A percentile compares a stretch with the other conserved stretches of the same genome.
Evolutionary conservation across 2,113 vertebrate species (phyloP).

Genomic region (Syrmaticus mikado): DNA sequence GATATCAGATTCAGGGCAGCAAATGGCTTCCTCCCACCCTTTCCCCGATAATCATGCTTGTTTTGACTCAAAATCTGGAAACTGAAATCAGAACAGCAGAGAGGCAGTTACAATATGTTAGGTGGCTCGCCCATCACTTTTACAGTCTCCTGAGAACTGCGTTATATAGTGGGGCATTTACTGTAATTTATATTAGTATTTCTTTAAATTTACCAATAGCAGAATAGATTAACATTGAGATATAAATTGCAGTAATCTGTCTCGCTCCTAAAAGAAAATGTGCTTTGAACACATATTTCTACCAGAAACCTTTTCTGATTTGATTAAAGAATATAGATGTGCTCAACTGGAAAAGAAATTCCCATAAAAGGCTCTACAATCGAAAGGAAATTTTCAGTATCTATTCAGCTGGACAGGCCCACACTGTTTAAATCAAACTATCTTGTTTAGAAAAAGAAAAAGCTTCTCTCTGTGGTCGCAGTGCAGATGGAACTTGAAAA

Average conservation of each 20-base stretch:
- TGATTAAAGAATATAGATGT: slow-evolving; percentile 5
- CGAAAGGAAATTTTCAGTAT: slow-evolving; percentile 58
- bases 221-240: background rate
- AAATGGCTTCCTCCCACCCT: background rate
- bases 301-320: slow-evolving; percentile 11
- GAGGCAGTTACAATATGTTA: slow-evolving; percentile 8
- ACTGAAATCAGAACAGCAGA: slow-evolving; percentile 43
- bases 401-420: slow-evolving; percentile 29
- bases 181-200: slow-evolving; percentile 13
- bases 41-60: slow-evolving; percentile 23
- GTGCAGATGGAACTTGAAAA: background rate
- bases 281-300: background rate
- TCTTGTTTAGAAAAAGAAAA: slow-evolving; percentile 11
- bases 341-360: slow-evolving; percentile 20
- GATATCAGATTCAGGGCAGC: slow-evolving; percentile 14
- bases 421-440: slow-evolving; percentile 48
- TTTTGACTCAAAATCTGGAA: slow-evolving; percentile 40
- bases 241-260: slow-evolving; percentile 15
- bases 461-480: background rate
- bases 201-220: slow-evolving; percentile 1
- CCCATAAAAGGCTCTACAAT: slow-evolving; percentile 27
- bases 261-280: background rate
- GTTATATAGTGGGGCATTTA: slow-evolving; percentile 9
- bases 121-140: background rate
- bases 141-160: background rate